Evolutionary conservation across 2,113 vertebrate genomes (phyloP), one percentile per base, ranked within the genome.

Genomic region (Barbus barbus): DNA sequence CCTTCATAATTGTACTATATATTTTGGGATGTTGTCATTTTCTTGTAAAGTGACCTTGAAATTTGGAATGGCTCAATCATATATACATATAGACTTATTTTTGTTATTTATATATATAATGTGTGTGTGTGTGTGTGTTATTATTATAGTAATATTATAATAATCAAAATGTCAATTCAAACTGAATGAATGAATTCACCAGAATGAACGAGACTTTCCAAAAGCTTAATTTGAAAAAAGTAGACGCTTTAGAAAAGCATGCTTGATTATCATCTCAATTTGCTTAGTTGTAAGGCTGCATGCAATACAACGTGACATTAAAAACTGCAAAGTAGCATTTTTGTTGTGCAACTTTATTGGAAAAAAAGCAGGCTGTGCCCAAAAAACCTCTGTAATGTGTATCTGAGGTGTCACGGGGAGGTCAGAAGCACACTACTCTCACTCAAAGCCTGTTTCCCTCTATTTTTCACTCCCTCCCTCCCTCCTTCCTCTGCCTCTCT

Each of bases 351-450:
- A 71, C 33, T 71, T 38, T 12, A 12, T 38, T 22, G 67, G 2
- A 9, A 74, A 24, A 58, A 31, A 31, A 46, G 26, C 16, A 75
- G 44, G 3, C 26, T 75, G 41, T 48, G 16, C n/a, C n/a, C 13
- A 31, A 61, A 78, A 78, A 61, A 63, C 63, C 51, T 82, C 72
- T 38, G 38, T 71, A 76, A 56, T 65, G 67, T 87, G 77, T 74
- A 65, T 31, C 51, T 75, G 12, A 60, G 46, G 65, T 63, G 77
- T 87, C 86, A 65, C 36, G 38, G 38, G 36, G 75, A 86, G 86
- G 85, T 86, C 63, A 86, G 74, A 81, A 81, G 46, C 84, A 86
- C 78, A 86, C 78, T 24, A 77, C 16, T 11, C 63, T 78, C 46
- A 72, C 87, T 87, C 44, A 74, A 48, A 26, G 16, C 77, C 78